Evolutionary conservation across 2,888 invertebrate species (phyloP), one percentile per base, ranked within the genome.

Genomic region (Drosophila rellima): DNA sequence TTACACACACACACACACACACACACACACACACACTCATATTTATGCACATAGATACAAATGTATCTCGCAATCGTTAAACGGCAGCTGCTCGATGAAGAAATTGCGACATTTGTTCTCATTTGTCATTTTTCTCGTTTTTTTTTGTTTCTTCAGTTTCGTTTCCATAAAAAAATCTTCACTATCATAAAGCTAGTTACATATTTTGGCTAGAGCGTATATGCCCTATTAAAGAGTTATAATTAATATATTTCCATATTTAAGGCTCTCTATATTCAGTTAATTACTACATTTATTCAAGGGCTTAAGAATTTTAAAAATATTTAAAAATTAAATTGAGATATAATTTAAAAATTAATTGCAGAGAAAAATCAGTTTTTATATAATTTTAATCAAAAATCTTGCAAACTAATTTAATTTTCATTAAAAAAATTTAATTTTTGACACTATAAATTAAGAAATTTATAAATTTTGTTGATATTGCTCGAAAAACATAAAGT

Each of bases 51-150:
- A 44, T 35, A 71, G 50, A 64, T 54, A 69, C 69, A 57, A 69
- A 60, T 57, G 42, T n/a, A 23, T 42, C 42, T 31, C 44, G 29
- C 33, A 26, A 70, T 70, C 65, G 39, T 11, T 15, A 63, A 57
- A 26, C 45, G 37, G 40, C 63, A 33, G 60, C 35, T 47, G 56
- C 51, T 60, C 62, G 51, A 15, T 56, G 31, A 57, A 64, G 71
- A 75, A 75, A 64, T 75, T 75, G 75, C 75, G 76, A 75, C 75
- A 75, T 74, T 74, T 70, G 75, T 63, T 55, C 74, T 64, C 73
- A 73, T 73, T 68, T 59, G 15, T 29, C 10, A 4, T 6, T 52
- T 52, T 3, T 37, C n/a, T n/a, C n/a, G n/a, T 2, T 39, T 18
- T 13, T 7, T 35, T 35, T 35, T n/a, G 6, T 54, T 42, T 54